These are phyloP conservation scores for Bombus picipes DNA, from an alignment of 1,140 invertebrate genomes.

Conservation along the genomic window DNA sequence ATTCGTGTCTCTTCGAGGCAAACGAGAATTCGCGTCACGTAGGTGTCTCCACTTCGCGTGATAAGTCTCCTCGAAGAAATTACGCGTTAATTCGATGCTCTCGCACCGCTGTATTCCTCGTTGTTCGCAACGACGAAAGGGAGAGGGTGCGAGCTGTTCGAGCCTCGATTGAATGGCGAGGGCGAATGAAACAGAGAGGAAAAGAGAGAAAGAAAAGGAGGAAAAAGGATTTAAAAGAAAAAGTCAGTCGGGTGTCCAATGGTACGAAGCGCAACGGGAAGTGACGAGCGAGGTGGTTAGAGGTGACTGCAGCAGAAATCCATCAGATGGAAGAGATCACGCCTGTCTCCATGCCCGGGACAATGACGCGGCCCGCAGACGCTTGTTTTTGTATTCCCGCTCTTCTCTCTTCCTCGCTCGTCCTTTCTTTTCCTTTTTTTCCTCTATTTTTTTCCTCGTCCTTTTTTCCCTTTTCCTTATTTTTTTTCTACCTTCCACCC, in stretches of 20 bases:
- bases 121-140: not conserved
- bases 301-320: constrained; percentile 70
- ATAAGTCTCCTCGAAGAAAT: constrained; percentile 52
- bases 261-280: constrained; percentile 56
- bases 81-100: constrained; percentile 54
- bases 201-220: not conserved
- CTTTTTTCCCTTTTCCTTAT: not conserved
- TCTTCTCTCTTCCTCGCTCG: not conserved
- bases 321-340: constrained; percentile 77
- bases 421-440: constrained; percentile 11
- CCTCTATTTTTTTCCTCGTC: not conserved
- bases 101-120: constrained; percentile 4
- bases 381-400: constrained; percentile 70
- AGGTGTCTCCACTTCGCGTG: constrained; percentile 44
- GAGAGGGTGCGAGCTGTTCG: constrained; percentile 21
- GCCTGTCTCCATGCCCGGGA: constrained; percentile 70
- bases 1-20: constrained; percentile 22
- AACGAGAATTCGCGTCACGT: constrained; percentile 54
- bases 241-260: constrained; percentile 62
- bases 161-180: constrained; percentile 36
- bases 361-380: constrained; percentile 75
- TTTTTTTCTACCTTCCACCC: not conserved
- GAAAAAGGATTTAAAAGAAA: constrained; percentile 55
- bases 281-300: constrained; percentile 63
- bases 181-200: not conserved